Conservation (phyloP, 2,797 vertebrate species). For the Sebastiscus tertius region DNA sequence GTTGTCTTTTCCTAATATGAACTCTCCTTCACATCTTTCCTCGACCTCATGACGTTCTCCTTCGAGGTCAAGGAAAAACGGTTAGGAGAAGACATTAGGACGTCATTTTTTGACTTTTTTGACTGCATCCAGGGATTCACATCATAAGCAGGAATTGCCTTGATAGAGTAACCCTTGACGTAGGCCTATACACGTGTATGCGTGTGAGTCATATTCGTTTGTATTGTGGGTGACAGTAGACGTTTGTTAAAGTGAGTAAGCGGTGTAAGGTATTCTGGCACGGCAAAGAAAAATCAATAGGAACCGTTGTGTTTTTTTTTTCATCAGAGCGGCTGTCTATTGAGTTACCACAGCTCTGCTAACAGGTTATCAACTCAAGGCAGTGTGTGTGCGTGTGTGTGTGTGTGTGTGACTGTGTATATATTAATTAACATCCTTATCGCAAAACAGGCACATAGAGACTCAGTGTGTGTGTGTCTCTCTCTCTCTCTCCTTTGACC, state of each 20-base stretch:
- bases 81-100: too few relatives aligned
- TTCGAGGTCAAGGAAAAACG: too few relatives aligned
- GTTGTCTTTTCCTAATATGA: too few relatives aligned
- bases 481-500: slow-evolving; percentile 42
- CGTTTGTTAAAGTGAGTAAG: slow-evolving; percentile 63
- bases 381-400: slow-evolving; percentile 37
- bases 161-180: neutral
- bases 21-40: too few relatives aligned
- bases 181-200: neutral
- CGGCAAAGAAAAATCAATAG: slow-evolving; percentile 78
- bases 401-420: slow-evolving; percentile 26
- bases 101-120: too few relatives aligned
- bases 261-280: slow-evolving; percentile 57
- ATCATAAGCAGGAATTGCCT: slow-evolving; percentile 13
- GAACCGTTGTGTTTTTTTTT: slow-evolving; percentile 69
- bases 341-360: slow-evolving; percentile 67
- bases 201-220: neutral
- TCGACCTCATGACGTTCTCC: too few relatives aligned
- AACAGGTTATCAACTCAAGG: slow-evolving; percentile 77
- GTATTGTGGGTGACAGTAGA: neutral
- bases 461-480: slow-evolving; percentile 1
- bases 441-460: slow-evolving; percentile 33
- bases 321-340: slow-evolving; percentile 63
- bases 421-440: slow-evolving; percentile 80
- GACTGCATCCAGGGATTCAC: neutral